Evolutionary conservation across 2,797 vertebrate genomes (phyloP).

Genomic region (Aldrovandia affinis): DNA sequence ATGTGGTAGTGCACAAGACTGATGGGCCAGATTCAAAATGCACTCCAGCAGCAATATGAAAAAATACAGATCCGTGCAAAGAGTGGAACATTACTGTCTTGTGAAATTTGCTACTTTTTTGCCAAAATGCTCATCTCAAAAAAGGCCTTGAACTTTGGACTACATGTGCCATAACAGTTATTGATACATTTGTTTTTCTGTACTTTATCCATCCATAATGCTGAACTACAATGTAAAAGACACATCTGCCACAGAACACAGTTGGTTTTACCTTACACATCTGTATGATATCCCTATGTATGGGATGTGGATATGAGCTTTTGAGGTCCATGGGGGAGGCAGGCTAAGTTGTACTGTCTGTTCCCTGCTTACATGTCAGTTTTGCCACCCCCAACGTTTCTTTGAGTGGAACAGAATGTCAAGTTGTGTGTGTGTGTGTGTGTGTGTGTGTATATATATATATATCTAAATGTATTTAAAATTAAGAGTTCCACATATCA

Average conservation of each 20-base stretch:
- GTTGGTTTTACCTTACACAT: too few species aligned
- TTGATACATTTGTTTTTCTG: background rate
- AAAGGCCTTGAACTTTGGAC: background rate
- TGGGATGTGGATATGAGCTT: too few species aligned
- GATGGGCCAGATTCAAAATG: background rate
- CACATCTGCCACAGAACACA: too few species aligned
- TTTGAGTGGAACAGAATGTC: background rate
- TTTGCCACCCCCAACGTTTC: background rate
- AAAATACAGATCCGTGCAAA: background rate
- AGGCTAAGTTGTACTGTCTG: background rate
- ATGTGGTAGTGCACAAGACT: background rate
- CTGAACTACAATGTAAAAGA: background rate
- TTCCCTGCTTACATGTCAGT: background rate
- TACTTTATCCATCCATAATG: background rate
- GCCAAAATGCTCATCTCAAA: background rate
- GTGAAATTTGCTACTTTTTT: background rate
- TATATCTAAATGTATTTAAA: constrained; percentile 5
- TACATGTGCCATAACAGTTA: constrained; percentile 14
- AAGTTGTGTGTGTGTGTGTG: background rate
- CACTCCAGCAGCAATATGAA: background rate
- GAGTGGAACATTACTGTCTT: background rate
- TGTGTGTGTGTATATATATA: background rate
- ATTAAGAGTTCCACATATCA: background rate
- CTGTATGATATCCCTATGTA: too few species aligned
- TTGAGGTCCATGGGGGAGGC: too few species aligned